phyloP scores from a whole-genome alignment of 2,797 vertebrate species.

The Adrianichthys oophorus region DNA sequence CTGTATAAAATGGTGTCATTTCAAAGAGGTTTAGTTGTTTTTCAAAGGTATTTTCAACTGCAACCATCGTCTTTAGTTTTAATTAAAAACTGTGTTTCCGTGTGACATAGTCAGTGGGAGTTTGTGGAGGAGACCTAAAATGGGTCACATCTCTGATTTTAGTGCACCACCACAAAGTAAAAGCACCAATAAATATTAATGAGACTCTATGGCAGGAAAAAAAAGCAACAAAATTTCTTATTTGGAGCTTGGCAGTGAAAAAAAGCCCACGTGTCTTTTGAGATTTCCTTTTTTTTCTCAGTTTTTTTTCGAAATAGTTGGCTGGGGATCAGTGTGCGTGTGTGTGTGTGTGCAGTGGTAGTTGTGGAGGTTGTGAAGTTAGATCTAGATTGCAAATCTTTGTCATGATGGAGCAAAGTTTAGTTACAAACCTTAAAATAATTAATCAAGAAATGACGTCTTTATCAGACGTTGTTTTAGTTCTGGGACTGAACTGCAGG shows the following conservation, averaged over 20 bases:
- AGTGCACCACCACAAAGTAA: conserved; percentile 53
- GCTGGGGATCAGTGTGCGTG: no score
- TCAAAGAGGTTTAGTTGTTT: conserved; percentile 20
- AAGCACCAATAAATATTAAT: conserved; percentile 74
- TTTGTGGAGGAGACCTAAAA: conserved; percentile 46
- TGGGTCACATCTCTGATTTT: conserved; percentile 63
- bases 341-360: not conserved
- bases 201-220: conserved; percentile 53
- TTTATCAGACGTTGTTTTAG: no score
- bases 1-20: conserved; percentile 19
- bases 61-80: conserved; percentile 5
- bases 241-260: conserved; percentile 59
- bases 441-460: no score
- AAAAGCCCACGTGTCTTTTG: conserved; percentile 43
- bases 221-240: conserved; percentile 60
- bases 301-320: conserved; percentile 10
- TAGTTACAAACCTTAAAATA: no score
- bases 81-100: not conserved
- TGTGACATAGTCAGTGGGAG: conserved; percentile 21
- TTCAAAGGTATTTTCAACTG: conserved; percentile 6
- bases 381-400: conserved; percentile 47
- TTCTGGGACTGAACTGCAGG: no score
- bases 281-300: conserved; percentile 52
- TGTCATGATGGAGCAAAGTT: not conserved
- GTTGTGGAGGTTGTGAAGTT: conserved; percentile 12